These are phyloP conservation scores for Microplitis manilae DNA, from an alignment of 2,888 invertebrate species.

Conservation along the genomic window DNA sequence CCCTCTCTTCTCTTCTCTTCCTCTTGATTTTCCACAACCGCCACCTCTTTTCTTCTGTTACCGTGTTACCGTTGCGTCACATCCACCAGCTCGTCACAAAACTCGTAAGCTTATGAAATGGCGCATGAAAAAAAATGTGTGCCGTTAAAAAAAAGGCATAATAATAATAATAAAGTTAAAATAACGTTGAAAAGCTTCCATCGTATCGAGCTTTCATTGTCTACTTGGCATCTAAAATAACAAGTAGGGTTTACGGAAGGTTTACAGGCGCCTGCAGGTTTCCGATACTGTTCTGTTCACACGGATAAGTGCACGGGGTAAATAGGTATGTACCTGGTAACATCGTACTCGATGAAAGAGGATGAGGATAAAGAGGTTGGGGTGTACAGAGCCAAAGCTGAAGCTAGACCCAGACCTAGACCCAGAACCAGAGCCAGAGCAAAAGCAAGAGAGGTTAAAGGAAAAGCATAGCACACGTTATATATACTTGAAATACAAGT, in stretches of 20 bases:
- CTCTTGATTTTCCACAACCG: not conserved
- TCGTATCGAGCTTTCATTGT: slow-evolving; percentile 30
- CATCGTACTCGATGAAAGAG: not conserved
- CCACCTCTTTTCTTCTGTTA: too few relatives aligned
- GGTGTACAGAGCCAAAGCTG: not conserved
- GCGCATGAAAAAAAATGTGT: not conserved
- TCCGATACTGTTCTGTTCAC: slow-evolving; percentile 9
- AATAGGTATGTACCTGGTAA: slow-evolving; percentile 14
- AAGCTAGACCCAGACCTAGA: too few relatives aligned
- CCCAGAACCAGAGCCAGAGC: too few relatives aligned
- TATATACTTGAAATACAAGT: slow-evolving; percentile 5
- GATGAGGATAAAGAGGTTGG: not conserved
- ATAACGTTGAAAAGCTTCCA: slow-evolving; percentile 7
- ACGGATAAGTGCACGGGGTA: slow-evolving; percentile 32
- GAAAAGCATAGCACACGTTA: not conserved
- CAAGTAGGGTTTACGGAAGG: slow-evolving; percentile 20
- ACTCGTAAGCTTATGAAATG: slow-evolving; percentile 1
- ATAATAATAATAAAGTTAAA: not conserved
- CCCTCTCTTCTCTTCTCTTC: not conserved
- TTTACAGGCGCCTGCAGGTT: slow-evolving; percentile 25
- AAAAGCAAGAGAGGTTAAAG: not conserved
- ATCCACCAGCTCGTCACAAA: not conserved
- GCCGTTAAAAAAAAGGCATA: too few relatives aligned
- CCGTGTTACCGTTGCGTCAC: too few relatives aligned
- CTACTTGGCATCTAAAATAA: slow-evolving; percentile 29